Evolutionary conservation across 2,888 invertebrate species (phyloP).

Genomic region (Aphidoletes aphidimyza): DNA sequence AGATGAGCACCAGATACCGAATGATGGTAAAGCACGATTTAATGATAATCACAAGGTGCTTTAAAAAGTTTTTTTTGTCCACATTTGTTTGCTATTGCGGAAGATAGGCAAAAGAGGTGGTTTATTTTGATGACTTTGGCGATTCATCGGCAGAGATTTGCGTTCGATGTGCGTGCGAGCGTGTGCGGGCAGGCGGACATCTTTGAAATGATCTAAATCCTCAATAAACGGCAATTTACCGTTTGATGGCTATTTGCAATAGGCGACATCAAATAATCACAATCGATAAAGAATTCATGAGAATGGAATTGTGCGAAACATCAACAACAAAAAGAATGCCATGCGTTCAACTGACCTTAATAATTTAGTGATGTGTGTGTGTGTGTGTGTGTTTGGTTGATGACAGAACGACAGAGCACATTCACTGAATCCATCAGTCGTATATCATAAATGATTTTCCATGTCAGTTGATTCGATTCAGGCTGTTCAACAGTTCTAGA

Average conservation of each 20-base stretch:
- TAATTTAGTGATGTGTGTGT: too few relatives aligned
- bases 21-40: conserved; percentile 47
- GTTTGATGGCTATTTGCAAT: neutral
- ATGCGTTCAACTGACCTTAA: conserved; percentile 30
- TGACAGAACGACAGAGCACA: neutral
- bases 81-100: neutral
- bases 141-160: neutral
- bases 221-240: too few relatives aligned
- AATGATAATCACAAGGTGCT: conserved; percentile 52
- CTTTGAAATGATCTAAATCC: too few relatives aligned
- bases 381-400: neutral
- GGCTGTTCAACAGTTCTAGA: too few relatives aligned
- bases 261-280: neutral
- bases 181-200: too few relatives aligned
- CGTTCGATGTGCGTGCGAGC: neutral
- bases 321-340: neutral
- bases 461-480: too few relatives aligned
- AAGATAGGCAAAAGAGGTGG: conserved; percentile 32
- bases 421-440: neutral
- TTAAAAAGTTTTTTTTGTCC: conserved; percentile 33
- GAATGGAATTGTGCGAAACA: neutral
- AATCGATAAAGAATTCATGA: neutral
- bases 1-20: neutral
- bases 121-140: conserved; percentile 3
- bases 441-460: neutral